phyloP scores from a whole-genome alignment of 2,888 invertebrate genomes.

The Drosophila melanosoma region DNA sequence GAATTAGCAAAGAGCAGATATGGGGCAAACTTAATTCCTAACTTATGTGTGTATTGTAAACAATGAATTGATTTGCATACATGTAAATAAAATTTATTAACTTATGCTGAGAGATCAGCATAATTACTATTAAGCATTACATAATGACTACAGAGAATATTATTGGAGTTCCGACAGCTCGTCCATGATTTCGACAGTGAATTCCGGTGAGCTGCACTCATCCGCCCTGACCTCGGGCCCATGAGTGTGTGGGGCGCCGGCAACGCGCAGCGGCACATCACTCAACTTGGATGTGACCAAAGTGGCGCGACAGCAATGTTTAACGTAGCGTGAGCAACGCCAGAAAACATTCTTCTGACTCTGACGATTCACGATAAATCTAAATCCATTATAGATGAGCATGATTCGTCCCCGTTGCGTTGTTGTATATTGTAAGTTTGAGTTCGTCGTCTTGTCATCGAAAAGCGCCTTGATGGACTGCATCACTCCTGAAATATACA shows the following conservation, averaged over 20 bases:
- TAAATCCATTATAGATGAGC: constrained; percentile 84
- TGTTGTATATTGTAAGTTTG: constrained; percentile 84
- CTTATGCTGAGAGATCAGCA: constrained; percentile 22
- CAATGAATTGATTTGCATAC: constrained; percentile 5
- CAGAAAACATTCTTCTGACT: constrained; percentile 85
- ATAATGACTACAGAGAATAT: constrained; percentile 25
- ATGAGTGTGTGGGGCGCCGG: constrained; percentile 84
- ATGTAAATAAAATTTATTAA: constrained; percentile 43
- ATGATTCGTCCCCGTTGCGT: constrained; percentile 85
- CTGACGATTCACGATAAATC: constrained; percentile 85
- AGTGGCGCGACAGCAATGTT: constrained; percentile 84
- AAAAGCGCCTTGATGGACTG: constrained; percentile 77
- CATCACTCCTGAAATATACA: constrained; percentile 58
- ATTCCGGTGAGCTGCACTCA: constrained; percentile 68
- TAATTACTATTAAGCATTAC: constrained; percentile 24
- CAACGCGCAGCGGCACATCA: constrained; percentile 80
- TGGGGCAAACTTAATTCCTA: background rate
- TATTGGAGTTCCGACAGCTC: constrained; percentile 74
- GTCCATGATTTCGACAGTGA: constrained; percentile 79
- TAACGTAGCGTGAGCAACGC: constrained; percentile 85
- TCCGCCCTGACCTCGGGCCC: constrained; percentile 82
- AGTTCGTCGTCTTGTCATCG: constrained; percentile 79
- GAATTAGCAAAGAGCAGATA: constrained; percentile 33
- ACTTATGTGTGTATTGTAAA: constrained; percentile 26
- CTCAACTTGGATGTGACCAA: constrained; percentile 84